phyloP scores from a whole-genome alignment of 2,113 vertebrate genomes.

The Bambusicola thoracicus region DNA sequence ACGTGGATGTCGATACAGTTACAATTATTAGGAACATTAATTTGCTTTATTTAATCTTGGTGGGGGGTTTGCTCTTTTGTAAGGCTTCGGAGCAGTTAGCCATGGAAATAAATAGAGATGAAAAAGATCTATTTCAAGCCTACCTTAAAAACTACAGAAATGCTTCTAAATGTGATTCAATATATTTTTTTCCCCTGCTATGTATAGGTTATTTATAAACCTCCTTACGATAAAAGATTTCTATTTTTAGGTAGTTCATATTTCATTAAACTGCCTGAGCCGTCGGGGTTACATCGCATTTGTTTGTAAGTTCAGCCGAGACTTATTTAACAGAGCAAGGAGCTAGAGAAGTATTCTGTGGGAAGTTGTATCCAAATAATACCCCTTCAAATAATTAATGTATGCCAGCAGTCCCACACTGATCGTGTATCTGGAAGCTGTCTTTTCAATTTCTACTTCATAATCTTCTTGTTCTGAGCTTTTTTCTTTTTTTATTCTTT shows the following conservation, averaged over 20 bases:
- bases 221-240: not conserved
- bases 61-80: not conserved
- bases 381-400: not conserved
- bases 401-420: not conserved
- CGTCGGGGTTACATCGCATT: not conserved
- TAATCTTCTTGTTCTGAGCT: constrained; percentile 10
- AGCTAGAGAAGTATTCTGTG: not conserved
- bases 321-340: constrained; percentile 1
- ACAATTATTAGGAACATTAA: constrained; percentile 41
- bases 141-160: not conserved
- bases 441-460: constrained; percentile 7
- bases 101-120: not conserved
- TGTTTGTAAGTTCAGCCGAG: constrained; percentile 30
- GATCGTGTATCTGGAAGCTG: not conserved
- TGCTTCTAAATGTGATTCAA: not conserved
- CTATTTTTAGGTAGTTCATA: constrained; percentile 19
- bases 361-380: not conserved
- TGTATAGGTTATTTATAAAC: constrained; percentile 7
- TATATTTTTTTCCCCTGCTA: constrained; percentile 8
- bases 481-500: constrained; percentile 20
- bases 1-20: not conserved
- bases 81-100: constrained; percentile 9
- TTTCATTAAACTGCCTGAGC: constrained; percentile 3
- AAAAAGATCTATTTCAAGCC: constrained; percentile 12
- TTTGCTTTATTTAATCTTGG: constrained; percentile 33